A percentile compares a stretch with the other conserved stretches of the same genome.
Conservation (phyloP, 2,888 invertebrate genomes). For the Endotricha flammealis region DNA sequence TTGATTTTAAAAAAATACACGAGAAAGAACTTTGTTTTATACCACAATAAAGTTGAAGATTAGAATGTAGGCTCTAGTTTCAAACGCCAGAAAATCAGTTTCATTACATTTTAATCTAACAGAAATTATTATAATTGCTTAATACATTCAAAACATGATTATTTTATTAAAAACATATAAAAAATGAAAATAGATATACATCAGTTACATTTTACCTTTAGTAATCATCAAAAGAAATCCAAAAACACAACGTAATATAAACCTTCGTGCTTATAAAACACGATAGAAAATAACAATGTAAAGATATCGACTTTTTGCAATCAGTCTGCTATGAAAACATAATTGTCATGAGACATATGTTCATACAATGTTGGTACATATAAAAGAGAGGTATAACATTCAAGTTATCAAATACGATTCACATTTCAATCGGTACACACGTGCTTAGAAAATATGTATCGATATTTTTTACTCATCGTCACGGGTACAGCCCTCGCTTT, state of each 20-base stretch:
- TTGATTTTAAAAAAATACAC: too few relatives aligned
- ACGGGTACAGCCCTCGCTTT: conserved; percentile 40
- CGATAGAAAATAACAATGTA: conserved; percentile 2
- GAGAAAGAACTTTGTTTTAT: too few relatives aligned
- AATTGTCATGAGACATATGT: conserved; percentile 56
- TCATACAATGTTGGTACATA: conserved; percentile 70
- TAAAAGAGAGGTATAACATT: conserved; percentile 62
- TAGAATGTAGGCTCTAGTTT: too few relatives aligned
- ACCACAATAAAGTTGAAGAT: too few relatives aligned
- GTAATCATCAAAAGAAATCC: neutral
- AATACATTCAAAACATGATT: neutral
- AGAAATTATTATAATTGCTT: conserved; percentile 1
- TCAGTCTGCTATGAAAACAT: conserved; percentile 75
- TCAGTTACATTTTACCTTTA: neutral
- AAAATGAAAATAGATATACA: neutral
- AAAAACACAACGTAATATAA: neutral
- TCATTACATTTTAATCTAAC: too few relatives aligned
- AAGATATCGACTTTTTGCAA: conserved; percentile 46
- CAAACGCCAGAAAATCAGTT: too few relatives aligned
- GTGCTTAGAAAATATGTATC: conserved; percentile 48
- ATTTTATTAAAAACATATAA: too few relatives aligned
- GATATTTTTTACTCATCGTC: conserved; percentile 35
- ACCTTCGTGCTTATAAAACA: neutral
- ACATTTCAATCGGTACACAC: conserved; percentile 50
- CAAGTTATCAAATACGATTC: conserved; percentile 62